Conservation (phyloP, 2,888 invertebrate species). For the Xestia rhomboidea region DNA sequence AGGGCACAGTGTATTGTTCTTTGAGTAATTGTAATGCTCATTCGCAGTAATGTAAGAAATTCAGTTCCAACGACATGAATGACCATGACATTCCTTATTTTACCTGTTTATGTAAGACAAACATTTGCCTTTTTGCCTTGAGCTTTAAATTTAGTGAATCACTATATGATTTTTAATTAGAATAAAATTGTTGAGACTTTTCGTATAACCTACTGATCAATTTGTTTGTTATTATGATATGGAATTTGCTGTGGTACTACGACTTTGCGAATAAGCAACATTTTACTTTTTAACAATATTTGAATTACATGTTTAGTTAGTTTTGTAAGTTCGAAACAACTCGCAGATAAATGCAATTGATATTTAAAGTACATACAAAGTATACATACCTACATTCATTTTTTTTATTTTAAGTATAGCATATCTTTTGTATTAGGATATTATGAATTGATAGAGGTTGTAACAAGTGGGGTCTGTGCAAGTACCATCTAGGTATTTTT, state of each 20-base stretch:
- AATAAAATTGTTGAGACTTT: slow-evolving; percentile 62
- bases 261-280: slow-evolving; percentile 59
- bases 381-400: slow-evolving; percentile 58
- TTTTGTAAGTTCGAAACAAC: slow-evolving; percentile 49
- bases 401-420: slow-evolving; percentile 60
- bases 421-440: slow-evolving; percentile 54
- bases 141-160: slow-evolving; percentile 68
- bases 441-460: slow-evolving; percentile 45
- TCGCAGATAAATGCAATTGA: slow-evolving; percentile 65
- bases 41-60: slow-evolving; percentile 67
- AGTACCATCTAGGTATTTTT: slow-evolving; percentile 34
- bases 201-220: slow-evolving; percentile 54
- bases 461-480: slow-evolving; percentile 47
- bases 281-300: slow-evolving; percentile 49
- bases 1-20: slow-evolving; percentile 60
- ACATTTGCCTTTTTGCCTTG: slow-evolving; percentile 67
- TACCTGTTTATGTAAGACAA: slow-evolving; percentile 69
- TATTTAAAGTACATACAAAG: slow-evolving; percentile 66
- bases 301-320: slow-evolving; percentile 49
- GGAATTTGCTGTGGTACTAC: slow-evolving; percentile 59
- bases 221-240: slow-evolving; percentile 58
- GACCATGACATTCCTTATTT: slow-evolving; percentile 74
- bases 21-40: slow-evolving; percentile 63
- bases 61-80: slow-evolving; percentile 68
- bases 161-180: slow-evolving; percentile 63